Evolutionary conservation across 1,140 invertebrate species (phyloP), one percentile per base, ranked within the genome.

Genomic region (Meteorus sp.): DNA sequence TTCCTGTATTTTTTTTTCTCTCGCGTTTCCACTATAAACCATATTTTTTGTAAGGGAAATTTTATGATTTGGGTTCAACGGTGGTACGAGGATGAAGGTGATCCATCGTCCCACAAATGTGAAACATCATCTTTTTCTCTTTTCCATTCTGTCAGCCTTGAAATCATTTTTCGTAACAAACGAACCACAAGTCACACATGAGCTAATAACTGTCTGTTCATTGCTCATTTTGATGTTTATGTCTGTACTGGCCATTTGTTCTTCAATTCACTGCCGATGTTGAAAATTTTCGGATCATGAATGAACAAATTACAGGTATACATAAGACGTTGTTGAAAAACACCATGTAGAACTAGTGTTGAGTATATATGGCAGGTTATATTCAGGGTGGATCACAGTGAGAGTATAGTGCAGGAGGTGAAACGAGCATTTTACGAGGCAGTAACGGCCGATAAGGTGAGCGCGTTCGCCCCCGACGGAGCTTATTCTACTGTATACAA

Each of bases 391-490:
- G 61, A 43, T 35, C 41, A 29, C 35, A 44, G 35, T 37, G 56
- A 51, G 65, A n/a, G n/a, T n/a, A n/a, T 54, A 57, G 61, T 59
- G 66, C 66, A 60, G 68, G 67, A 74, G 71, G 66, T 67, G 71
- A 73, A 74, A 72, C 68, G 66, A 62, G 67, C 68, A 68, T 73
- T 80, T 80, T 79, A 80, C 77, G 78, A 79, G 76, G 75, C 77
- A 79, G 78, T 77, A 79, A 80, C 77, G 74, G 74, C 76, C 78
- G 78, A 80, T 80, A 80, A 80, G 78, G 78, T 75, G 78, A 78
- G 74, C 76, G 74, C 66, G 68, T 66, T 70, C 45, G n/a, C 63
- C 67, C 69, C 15, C 65, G 66, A 61, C 65, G 70, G 69, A 69
- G 72, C 72, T 79, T 76, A 79, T 73, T 75, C 69, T 62, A 67